Percentiles rank a stretch among this genome's conserved stretches.
Evolutionary conservation across 2,888 invertebrate species (phyloP).

Genomic region (Zygaena filipendulae): DNA sequence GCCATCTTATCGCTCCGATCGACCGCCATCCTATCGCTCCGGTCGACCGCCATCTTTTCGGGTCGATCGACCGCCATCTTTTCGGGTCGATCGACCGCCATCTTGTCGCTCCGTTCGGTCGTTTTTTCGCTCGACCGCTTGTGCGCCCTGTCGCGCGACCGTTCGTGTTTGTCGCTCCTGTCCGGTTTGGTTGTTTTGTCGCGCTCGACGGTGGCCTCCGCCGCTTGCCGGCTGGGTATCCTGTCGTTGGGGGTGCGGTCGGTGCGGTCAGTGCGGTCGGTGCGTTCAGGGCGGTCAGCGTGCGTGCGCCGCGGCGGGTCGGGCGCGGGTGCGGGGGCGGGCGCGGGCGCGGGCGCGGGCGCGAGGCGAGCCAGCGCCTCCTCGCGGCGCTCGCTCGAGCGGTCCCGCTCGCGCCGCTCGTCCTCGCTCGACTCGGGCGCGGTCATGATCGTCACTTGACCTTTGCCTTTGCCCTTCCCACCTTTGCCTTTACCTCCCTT

Average conservation of each 20-base stretch:
- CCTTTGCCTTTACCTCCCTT: conserved; percentile 79
- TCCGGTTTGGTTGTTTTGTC: conserved; percentile 9
- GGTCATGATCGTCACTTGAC: conserved; percentile 74
- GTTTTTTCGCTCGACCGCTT: conserved; percentile 17
- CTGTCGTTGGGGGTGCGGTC: conserved; percentile 21
- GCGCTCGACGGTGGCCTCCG: conserved; percentile 23
- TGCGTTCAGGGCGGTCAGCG: conserved; percentile 1
- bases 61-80: conserved; percentile 20
- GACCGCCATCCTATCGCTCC: conserved; percentile 21
- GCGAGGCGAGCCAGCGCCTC: conserved; percentile 47
- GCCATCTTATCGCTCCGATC: conserved; percentile 31
- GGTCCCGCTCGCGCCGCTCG: conserved; percentile 47
- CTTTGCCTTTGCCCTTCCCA: conserved; percentile 77
- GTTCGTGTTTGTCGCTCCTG: conserved; percentile 3
- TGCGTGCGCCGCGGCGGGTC: not conserved
- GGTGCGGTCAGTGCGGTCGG: conserved; percentile 15
- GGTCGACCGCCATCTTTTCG: conserved; percentile 19
- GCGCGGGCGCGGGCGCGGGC: conserved; percentile 33
- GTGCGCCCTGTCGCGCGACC: conserved; percentile 13
- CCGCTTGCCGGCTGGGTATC: conserved; percentile 17
- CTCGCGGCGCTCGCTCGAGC: conserved; percentile 36
- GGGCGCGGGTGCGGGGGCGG: conserved; percentile 22
- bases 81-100: conserved; percentile 18
- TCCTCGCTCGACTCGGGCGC: conserved; percentile 46
- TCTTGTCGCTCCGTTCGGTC: conserved; percentile 14